phyloP scores from a whole-genome alignment of 2,888 invertebrate species.

The Conistra vaccinii region DNA sequence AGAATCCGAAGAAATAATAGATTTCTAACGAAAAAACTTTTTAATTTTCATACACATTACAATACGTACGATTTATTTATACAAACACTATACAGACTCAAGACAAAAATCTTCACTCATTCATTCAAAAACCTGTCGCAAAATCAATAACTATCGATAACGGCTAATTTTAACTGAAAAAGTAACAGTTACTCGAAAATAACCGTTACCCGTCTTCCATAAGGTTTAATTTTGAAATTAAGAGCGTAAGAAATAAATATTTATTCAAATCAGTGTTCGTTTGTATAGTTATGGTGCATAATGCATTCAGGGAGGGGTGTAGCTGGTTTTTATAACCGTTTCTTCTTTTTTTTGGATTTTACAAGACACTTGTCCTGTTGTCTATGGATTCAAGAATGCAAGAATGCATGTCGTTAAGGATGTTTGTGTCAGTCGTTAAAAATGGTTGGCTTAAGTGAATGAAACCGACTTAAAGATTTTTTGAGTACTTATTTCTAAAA shows the following conservation, averaged over 20 bases:
- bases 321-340: constrained; percentile 64
- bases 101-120: constrained; percentile 10
- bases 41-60: neutral
- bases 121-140: constrained; percentile 40
- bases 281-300: constrained; percentile 55
- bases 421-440: constrained; percentile 45
- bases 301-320: constrained; percentile 53
- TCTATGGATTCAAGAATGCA: constrained; percentile 48
- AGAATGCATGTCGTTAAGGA: constrained; percentile 50
- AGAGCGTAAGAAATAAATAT: constrained; percentile 31
- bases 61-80: neutral
- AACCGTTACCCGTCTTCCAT: constrained; percentile 33
- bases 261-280: constrained; percentile 58
- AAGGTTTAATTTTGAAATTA: constrained; percentile 37
- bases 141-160: constrained; percentile 53
- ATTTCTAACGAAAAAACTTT: neutral
- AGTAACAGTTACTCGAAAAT: constrained; percentile 29
- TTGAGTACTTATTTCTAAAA: neutral
- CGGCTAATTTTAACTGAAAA: constrained; percentile 58
- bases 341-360: constrained; percentile 52
- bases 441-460: constrained; percentile 17
- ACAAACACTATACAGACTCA: constrained; percentile 20
- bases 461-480: neutral
- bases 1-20: neutral
- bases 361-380: constrained; percentile 57